Evolutionary conservation across 2,888 invertebrate species (phyloP), one percentile per base, ranked within the genome.

Genomic region (Taphrorychus bicolor): DNA sequence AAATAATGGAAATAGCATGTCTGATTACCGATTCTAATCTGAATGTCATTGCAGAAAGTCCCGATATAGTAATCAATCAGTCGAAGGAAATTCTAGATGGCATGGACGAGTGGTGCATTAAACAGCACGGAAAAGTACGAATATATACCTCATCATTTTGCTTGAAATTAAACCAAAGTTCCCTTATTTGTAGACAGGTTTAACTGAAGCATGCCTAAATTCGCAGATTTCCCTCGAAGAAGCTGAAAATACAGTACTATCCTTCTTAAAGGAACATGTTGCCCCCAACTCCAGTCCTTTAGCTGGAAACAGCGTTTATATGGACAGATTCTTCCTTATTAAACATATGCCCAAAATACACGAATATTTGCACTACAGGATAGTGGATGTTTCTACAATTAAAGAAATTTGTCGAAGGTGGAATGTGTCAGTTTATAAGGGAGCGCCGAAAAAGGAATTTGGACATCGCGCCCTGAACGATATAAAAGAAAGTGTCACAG

Each of bases 321-420:
- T 91, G 87, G 98, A 98, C 80, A 85, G 93, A 70, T 73, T 90
- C 58, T 98, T 98, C 82, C 78, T 98, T 19, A 78, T 81, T 9
- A 91, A 92, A 82, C 89, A 91, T 78, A 94, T 97, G 93, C 96
- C 95, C 0, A 84, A 73, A 48, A 82, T 98, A 4, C 80, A 91
- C 77, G 79, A 87, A 0, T 93, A 95, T 79, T 83, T 98, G 72
- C 96, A 98, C 80, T 97, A 98, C 68, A 65, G 98, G 75, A 91
- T 95, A 49, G 89, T 99, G 70, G 98, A 98, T 84, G 96, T 97
- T 1, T 94, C 93, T 32, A 88, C 93, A 0, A 82, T 98, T 16
- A 97, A 97, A 80, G 97, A 97, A 82, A 80, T 98, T 59, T 88
- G 86, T 9, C 87, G 85, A 72, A 82, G 92, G 14, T 98, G 97